Conservation (phyloP, 1,140 invertebrate genomes). For the Drosophila funebris region DNA sequence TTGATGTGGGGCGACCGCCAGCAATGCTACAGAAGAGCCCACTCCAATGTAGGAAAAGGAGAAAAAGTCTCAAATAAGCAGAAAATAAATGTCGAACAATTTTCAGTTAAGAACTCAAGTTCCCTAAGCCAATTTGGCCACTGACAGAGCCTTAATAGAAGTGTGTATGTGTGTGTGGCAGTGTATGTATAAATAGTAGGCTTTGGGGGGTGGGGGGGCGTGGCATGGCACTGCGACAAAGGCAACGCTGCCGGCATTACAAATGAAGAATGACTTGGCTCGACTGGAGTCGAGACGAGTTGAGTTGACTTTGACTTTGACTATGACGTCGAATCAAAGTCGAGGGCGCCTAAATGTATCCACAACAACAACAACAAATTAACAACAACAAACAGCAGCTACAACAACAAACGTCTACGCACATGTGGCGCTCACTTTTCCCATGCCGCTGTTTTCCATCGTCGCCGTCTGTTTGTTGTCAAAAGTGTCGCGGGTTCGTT, state of each 20-base stretch:
- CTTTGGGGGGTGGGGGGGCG: conserved; percentile 54
- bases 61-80: conserved; percentile 65
- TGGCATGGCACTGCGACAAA: conserved; percentile 36
- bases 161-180: neutral
- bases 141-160: neutral
- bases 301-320: conserved; percentile 50
- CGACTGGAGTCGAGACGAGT: conserved; percentile 21
- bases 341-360: conserved; percentile 58
- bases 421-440: conserved; percentile 68
- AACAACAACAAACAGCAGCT: too few species aligned
- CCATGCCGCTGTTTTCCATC: conserved; percentile 7
- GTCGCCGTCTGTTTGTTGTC: conserved; percentile 60
- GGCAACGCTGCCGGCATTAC: conserved; percentile 45
- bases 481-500: conserved; percentile 63
- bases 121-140: conserved; percentile 54
- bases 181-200: neutral
- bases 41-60: conserved; percentile 14
- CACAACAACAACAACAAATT: conserved; percentile 21
- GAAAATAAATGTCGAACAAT: conserved; percentile 70
- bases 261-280: conserved; percentile 56
- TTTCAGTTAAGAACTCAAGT: conserved; percentile 55
- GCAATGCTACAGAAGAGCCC: neutral
- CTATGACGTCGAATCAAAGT: conserved; percentile 44
- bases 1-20: conserved; percentile 34
- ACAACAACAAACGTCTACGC: conserved; percentile 37